Percentiles rank a stretch among this genome's conserved stretches.
Conservation (phyloP, 2,113 vertebrate genomes). For the Tursiops truncatus region DNA sequence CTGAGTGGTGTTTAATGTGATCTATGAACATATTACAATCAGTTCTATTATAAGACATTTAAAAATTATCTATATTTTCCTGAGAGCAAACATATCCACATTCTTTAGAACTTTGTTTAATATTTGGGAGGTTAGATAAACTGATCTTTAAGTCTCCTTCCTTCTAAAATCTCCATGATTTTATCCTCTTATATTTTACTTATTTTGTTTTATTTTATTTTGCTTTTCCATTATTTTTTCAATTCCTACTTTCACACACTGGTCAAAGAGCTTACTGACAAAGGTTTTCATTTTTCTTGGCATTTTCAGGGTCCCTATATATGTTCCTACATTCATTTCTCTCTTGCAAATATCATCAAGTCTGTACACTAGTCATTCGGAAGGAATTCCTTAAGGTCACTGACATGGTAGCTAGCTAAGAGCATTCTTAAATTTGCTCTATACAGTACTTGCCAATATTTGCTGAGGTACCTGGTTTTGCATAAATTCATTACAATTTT, state of each 20-base stretch:
- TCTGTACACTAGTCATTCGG: background rate
- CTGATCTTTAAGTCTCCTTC: background rate
- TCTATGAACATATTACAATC: background rate
- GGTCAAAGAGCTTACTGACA: conserved; percentile 6
- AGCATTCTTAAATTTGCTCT: conserved; percentile 43
- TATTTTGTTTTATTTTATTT: background rate
- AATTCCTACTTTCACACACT: background rate
- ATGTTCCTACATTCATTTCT: conserved; percentile 21
- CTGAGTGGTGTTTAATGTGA: background rate
- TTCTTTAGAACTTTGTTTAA: background rate
- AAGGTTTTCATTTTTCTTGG: conserved; percentile 60
- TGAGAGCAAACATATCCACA: background rate
- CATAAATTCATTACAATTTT: conserved; percentile 25
- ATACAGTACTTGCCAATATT: background rate
- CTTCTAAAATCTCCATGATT: background rate
- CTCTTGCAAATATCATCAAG: conserved; percentile 41
- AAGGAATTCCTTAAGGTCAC: conserved; percentile 50
- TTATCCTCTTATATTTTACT: background rate
- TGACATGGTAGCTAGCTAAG: background rate
- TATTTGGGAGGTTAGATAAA: background rate
- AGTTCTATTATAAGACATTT: background rate
- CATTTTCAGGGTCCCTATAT: conserved; percentile 39
- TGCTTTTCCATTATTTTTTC: background rate
- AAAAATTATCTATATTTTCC: background rate
- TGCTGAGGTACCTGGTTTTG: background rate